Conservation (phyloP, 2,797 vertebrate genomes). For the Tragelaphus eurycerus region DNA sequence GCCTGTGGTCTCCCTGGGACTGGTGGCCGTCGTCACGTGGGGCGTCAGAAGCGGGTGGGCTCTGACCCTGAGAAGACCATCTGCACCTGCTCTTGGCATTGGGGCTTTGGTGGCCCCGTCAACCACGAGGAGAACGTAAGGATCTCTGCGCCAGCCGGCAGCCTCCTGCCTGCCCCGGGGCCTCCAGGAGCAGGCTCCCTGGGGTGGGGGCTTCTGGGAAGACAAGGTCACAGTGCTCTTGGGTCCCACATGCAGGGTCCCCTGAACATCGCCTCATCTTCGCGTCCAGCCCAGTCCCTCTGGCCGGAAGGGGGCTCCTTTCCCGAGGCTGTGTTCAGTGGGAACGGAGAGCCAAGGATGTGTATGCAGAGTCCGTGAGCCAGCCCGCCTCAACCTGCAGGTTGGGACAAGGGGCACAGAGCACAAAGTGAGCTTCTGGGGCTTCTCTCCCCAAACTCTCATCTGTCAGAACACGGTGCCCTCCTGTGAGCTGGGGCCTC, state of each 20-base stretch:
- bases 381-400: neutral
- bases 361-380: neutral
- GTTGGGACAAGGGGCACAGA: neutral
- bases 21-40: neutral
- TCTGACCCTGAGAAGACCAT: neutral
- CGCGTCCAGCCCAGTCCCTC: neutral
- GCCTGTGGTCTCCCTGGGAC: neutral
- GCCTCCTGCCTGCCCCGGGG: neutral
- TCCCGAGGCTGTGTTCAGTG: neutral
- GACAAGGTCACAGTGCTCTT: neutral
- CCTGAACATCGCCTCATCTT: neutral
- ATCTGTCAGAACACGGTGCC: neutral
- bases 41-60: neutral
- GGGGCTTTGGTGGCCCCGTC: no score
- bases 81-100: no score
- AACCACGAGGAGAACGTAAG: accelerated
- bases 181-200: neutral
- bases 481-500: neutral
- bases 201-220: neutral
- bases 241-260: neutral
- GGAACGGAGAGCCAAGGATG: neutral
- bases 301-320: neutral
- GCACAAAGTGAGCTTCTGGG: neutral
- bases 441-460: neutral
- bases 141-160: accelerated